Evolutionary conservation across 2,888 invertebrate species (phyloP), one percentile per base, ranked within the genome.

Genomic region (Hanleya hanleyi): DNA sequence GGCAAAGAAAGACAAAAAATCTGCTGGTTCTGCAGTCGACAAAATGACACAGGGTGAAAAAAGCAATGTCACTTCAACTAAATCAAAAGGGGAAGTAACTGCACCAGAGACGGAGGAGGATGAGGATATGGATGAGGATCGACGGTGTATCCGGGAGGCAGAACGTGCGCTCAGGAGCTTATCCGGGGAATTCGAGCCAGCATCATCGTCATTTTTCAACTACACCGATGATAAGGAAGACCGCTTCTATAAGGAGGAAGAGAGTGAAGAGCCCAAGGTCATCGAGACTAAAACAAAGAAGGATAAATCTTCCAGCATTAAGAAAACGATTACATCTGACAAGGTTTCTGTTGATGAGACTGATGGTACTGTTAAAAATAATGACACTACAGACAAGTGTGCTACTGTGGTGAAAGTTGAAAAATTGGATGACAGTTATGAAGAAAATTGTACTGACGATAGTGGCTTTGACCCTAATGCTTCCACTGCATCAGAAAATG

Each of bases 111-210:
- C n/a, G 1, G 29, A 32, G 22, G 64, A 37, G 15, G 49, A 37
- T 1, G 72, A 76, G 32, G 95, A 95, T 83, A 36, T 83, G 35
- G 95, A 96, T 86, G 96, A 96, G 89, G 87, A 89, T 62, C 77
- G 79, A 69, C 94, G 94, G 0, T 92, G 96, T 70, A 95, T 97
- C 77, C 92, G 95, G 67, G 96, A 97, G 90, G 96, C 97, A 1
- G 96, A 96, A 89, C 95, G 95, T 0, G 96, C 96, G 0, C 90
- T 97, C 37, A 95, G 95, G 89, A 95, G 95, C 81, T 91, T 97
- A n/a, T 96, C 96, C 0, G 96, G 95, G 22, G 95, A 94, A 88
- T 96, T 96, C 95, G 94, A 94, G 68, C 81, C 81, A 65, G 32
- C 64, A 35, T 66, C 73, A 5, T 67, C 64, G 29, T 50, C 70